Conservation (phyloP, 1,140 invertebrate species). For the Proales similis region DNA sequence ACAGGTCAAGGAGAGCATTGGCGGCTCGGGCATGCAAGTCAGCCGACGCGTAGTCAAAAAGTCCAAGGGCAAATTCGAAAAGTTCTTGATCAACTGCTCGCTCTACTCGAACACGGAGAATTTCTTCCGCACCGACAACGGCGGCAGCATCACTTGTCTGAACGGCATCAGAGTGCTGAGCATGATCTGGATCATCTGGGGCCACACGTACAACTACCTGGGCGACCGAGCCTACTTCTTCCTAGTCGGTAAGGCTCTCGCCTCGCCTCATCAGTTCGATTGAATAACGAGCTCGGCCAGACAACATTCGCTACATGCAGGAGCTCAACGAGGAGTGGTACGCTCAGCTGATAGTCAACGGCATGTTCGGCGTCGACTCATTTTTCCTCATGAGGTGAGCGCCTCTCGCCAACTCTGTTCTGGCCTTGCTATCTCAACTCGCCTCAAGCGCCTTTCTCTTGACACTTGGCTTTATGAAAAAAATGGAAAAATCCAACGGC, state of each 20-base stretch:
- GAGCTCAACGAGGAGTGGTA: constrained; percentile 6
- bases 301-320: constrained; percentile 25
- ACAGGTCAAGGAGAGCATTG: neutral
- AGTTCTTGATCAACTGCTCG: constrained; percentile 8
- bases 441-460: constrained; percentile 32
- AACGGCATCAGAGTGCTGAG: constrained; percentile 36
- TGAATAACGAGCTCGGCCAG: constrained; percentile 1
- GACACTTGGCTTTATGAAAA: neutral
- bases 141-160: constrained; percentile 20
- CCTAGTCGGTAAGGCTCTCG: neutral
- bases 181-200: constrained; percentile 38
- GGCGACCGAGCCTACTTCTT: constrained; percentile 24
- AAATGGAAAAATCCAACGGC: constrained; percentile 25
- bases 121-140: constrained; percentile 36
- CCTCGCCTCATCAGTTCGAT: neutral
- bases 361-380: constrained; percentile 32
- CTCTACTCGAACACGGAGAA: constrained; percentile 31
- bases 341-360: constrained; percentile 35
- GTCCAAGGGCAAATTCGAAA: neutral
- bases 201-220: constrained; percentile 38
- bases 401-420: neutral
- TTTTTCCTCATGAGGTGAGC: constrained; percentile 35
- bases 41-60: neutral
- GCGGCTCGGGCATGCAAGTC: neutral
- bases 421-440: neutral